A percentile compares a stretch with the other conserved stretches of the same genome.
These are phyloP conservation scores for Drosophila melanosoma DNA, from an alignment of 2,888 invertebrate genomes.

Conservation along the genomic window DNA sequence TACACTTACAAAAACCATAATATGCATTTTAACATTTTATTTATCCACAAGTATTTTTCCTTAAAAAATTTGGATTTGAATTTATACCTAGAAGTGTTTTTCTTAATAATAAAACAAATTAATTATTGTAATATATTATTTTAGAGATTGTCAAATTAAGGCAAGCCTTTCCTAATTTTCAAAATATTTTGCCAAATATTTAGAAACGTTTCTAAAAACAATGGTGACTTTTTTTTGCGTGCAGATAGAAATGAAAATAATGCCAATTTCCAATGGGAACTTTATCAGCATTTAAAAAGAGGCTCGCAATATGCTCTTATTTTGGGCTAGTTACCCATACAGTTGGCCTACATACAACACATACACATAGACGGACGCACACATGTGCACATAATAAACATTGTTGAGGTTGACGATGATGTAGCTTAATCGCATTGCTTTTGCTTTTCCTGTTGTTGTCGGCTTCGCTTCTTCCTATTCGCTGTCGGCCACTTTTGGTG, in stretches of 20 bases:
- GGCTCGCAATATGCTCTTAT: constrained; percentile 48
- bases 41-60: neutral
- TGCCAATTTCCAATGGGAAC: constrained; percentile 58
- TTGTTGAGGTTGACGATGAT: constrained; percentile 48
- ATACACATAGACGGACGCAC: constrained; percentile 5
- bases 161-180: neutral
- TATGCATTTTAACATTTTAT: neutral
- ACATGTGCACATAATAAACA: constrained; percentile 3
- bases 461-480: constrained; percentile 46
- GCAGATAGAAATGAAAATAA: constrained; percentile 46
- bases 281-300: constrained; percentile 57
- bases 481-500: constrained; percentile 63
- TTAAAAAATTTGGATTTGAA: neutral
- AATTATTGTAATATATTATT: neutral
- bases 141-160: neutral
- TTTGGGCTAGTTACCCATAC: constrained; percentile 45
- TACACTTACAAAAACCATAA: neutral
- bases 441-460: constrained; percentile 27
- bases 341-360: constrained; percentile 49
- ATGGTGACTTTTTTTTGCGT: neutral
- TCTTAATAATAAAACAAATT: neutral
- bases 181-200: neutral
- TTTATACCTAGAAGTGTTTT: too few species aligned
- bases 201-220: neutral
- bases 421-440: constrained; percentile 50